Conservation (phyloP, 2,113 vertebrate species). For the rabbit (Oryctolagus cuniculus) region DNA sequence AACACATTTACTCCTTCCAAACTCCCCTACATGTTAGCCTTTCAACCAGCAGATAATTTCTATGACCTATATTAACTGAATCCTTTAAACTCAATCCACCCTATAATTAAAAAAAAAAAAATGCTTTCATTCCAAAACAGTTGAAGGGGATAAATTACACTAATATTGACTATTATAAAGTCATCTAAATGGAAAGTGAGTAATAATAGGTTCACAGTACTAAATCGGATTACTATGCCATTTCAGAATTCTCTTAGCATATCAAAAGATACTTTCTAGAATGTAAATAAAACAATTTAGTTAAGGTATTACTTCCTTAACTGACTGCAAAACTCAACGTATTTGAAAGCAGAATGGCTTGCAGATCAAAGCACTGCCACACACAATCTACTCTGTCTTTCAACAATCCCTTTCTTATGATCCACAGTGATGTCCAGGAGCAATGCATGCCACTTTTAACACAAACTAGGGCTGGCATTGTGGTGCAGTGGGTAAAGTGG, state of each 20-base stretch:
- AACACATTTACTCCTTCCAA: constrained; percentile 47
- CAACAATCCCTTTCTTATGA: constrained; percentile 31
- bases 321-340: constrained; percentile 57
- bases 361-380: constrained; percentile 40
- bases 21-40: constrained; percentile 51
- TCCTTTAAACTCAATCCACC: constrained; percentile 71
- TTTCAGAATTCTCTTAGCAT: constrained; percentile 60
- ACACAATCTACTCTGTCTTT: constrained; percentile 20
- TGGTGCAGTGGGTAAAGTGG: too few relatives aligned
- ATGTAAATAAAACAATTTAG: constrained; percentile 64
- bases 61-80: constrained; percentile 65
- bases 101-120: constrained; percentile 68
- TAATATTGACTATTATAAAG: constrained; percentile 72
- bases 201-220: constrained; percentile 57
- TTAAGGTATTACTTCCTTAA: constrained; percentile 54
- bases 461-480: neutral
- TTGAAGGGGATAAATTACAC: constrained; percentile 67
- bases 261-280: constrained; percentile 69
- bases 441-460: neutral
- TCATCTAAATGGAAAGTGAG: constrained; percentile 61
- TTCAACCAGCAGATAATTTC: constrained; percentile 59
- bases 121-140: constrained; percentile 65
- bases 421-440: neutral
- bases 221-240: constrained; percentile 61
- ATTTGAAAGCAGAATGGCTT: constrained; percentile 58